Base-by-base conservation (phyloP, 2,888 invertebrate species). In the Syrista parreyssii region DNA sequence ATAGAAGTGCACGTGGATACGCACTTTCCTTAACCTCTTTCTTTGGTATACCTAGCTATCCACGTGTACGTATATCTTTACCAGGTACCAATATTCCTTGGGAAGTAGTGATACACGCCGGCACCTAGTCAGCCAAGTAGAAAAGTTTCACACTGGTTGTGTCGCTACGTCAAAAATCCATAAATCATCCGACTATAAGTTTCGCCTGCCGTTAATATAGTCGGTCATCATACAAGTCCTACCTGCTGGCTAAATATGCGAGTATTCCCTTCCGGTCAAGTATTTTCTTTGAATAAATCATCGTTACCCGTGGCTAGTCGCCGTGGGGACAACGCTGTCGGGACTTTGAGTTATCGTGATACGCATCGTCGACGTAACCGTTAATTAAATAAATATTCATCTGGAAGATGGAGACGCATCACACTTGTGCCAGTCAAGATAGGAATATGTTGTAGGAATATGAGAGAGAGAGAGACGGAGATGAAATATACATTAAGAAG, bases 351-450 rank as follows among this genome's bases (percentile, higher is more conserved):
- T 75, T 75, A 75, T 78, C 55, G 72, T 72, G 32, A 71, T 31
- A 33, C 71, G 71, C 12, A n/a, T 31, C 33, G 32, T 71, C 71
- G 71, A 33, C 12, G 23, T 30, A 35, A 36, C 78, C 78, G 78
- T 78, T 78, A 78, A 78, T 78, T 78, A 75, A 78, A 78, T 78
- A 78, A 71, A 75, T 78, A 78, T 78, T 78, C 78, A 78, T 69
- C 75, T 78, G 71, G 68, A 68, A 78, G 68, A 71, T 31, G 75
- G 68, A 75, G 40, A 73, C 75, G 78, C 68, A 34, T 75, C 75
- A 73, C 75, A 73, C 78, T 75, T 40, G 23, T 33, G 75, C 68
- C 78, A 78, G 75, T 78, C 78, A 72, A 75, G 68, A 55, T 55
- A 23, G 9, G 55, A 55, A 23, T 55, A 23, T 1, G 6, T 23